A percentile compares a stretch with the other conserved stretches of the same genome.
Conservation (phyloP, 2,113 vertebrate genomes). For the Hydrochoerus hydrochaeris region DNA sequence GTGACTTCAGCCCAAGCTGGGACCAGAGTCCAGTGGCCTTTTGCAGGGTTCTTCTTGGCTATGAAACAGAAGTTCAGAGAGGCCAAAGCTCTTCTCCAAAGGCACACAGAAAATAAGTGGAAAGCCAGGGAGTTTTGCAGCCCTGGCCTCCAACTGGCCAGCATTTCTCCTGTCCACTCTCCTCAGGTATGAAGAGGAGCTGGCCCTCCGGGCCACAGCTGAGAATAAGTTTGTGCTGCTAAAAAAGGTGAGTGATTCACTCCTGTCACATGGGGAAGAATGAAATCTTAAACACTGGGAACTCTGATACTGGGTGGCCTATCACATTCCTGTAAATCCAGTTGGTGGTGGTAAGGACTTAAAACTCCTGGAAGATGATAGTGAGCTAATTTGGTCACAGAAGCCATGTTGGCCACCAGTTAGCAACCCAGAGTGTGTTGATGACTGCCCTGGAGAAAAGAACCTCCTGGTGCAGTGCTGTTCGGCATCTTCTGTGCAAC, state of each 20-base stretch:
- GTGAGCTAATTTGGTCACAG: not conserved
- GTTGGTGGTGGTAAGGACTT: not conserved
- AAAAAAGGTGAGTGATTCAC: conserved; percentile 92
- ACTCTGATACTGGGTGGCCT: not conserved
- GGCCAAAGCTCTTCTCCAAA: not conserved
- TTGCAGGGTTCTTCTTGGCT: not conserved
- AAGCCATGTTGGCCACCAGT: accelerated
- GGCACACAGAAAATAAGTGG: not conserved
- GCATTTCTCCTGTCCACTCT: not conserved
- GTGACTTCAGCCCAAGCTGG: not conserved
- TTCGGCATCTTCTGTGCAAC: not conserved
- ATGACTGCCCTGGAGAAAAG: not conserved
- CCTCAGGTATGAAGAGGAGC: conserved; percentile 93
- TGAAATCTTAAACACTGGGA: not conserved
- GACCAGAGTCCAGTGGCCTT: not conserved
- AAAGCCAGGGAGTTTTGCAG: not conserved
- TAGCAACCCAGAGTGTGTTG: not conserved
- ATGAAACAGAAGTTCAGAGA: not conserved
- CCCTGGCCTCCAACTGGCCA: not conserved
- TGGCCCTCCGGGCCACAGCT: conserved; percentile 89
- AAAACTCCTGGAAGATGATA: not conserved
- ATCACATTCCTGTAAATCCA: not conserved
- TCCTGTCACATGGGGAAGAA: accelerated
- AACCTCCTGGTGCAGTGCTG: not conserved
- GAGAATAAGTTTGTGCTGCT: conserved; percentile 94